Evolutionary conservation across 1,140 invertebrate genomes (phyloP), one percentile per base, ranked within the genome.

Genomic region (Condylostylus longicornis): DNA sequence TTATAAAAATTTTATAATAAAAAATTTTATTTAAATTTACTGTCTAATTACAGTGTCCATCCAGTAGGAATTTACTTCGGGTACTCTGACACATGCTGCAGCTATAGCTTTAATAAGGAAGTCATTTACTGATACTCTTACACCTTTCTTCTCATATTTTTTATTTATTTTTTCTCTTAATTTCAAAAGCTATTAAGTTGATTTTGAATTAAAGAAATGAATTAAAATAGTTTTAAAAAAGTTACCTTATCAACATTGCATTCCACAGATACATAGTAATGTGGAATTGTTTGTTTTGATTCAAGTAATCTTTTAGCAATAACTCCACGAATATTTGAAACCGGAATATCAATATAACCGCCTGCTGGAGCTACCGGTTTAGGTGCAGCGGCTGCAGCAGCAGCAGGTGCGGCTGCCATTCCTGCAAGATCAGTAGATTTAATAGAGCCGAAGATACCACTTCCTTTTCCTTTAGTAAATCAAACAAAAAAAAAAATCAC

Each of bases 101-200:
- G 93, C 90, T 13, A 86, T 75, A 2, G 88, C 94, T 62, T 98
- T 98, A 29, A 98, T 86, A 32, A 99, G 81, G 49, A 98, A 95
- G 62, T 98, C 95, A 58, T 98, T 98, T 0, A 98, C 75, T 17
- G 90, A 95, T 10, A 98, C 51, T 64, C 94, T 89, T 12, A 76
- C 56, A 34, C 80, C 79, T 15, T 88, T 72, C 51, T 87, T 88
- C 32, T 80, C 77, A 22, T 94, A 63, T 43, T 79, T 64, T 38
- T 79, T 79, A 45, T 93, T 79, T 28, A 95, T 71, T 54, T 67
- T 64, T 39, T 68, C 67, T 32, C 80, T 67, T 52, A 82, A 62
- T 33, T 65, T 65, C 8, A 81, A 31, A 2, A 63, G 79, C 60
- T 71, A 64, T 46, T 37, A 25, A 8, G 20, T 21, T 17, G 27